Evolutionary conservation across 2,113 vertebrate species (phyloP).

Genomic region (Myotis yumanensis): DNA sequence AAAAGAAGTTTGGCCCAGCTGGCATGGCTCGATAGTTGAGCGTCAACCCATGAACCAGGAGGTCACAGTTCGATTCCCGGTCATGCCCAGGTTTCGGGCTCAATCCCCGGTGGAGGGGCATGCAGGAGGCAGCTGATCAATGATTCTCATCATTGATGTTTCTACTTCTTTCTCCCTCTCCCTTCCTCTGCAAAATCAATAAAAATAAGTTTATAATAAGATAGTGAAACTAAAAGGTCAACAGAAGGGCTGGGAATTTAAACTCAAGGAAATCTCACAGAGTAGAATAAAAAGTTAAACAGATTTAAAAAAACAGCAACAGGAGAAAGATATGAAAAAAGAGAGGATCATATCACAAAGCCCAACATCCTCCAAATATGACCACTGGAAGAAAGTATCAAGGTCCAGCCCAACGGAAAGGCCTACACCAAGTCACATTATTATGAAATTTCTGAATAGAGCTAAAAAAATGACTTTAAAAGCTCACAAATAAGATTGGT

Average conservation of each 20-base stretch:
- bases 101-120: too few relatives aligned
- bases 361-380: neutral
- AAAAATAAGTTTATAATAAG: neutral
- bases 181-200: too few relatives aligned
- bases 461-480: neutral
- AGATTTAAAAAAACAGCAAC: neutral
- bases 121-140: too few relatives aligned
- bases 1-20: neutral
- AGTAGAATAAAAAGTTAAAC: conserved; percentile 6
- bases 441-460: neutral
- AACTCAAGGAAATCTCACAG: conserved; percentile 28
- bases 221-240: conserved; percentile 5
- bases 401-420: neutral
- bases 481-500: neutral
- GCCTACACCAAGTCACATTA: neutral
- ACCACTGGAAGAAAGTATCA: neutral
- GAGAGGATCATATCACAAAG: neutral
- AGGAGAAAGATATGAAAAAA: conserved; percentile 18
- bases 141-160: too few relatives aligned
- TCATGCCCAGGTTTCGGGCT: too few relatives aligned
- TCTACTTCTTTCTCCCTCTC: too few relatives aligned
- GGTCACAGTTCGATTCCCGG: too few relatives aligned
- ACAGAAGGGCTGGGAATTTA: neutral
- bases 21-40: too few relatives aligned
- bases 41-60: too few relatives aligned